Evolutionary conservation across 2,797 vertebrate species (phyloP).

Genomic region (Halcyon leucocephala): DNA sequence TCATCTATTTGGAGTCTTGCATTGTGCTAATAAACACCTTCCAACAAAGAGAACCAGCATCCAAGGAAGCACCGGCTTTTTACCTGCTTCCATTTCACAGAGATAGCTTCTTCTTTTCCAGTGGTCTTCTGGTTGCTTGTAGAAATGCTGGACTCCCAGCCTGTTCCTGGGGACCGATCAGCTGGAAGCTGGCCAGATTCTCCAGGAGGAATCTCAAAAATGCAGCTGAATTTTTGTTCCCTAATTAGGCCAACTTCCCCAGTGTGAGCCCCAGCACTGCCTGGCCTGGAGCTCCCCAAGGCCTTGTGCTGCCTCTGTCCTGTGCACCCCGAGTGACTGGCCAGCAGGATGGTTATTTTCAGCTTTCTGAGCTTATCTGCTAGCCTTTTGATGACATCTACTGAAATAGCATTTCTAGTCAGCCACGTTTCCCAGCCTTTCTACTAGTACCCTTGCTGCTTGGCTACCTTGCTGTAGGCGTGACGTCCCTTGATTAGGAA

Average conservation of each 20-base stretch:
- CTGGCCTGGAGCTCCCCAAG: conserved; percentile 67
- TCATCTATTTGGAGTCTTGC: neutral
- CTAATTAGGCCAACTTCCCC: conserved; percentile 94
- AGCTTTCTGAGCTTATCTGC: conserved; percentile 86
- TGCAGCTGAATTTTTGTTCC: conserved; percentile 90
- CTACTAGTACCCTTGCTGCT: conserved; percentile 62
- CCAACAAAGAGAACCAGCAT: neutral
- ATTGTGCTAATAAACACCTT: neutral
- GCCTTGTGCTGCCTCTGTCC: conserved; percentile 38
- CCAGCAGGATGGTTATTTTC: conserved; percentile 83
- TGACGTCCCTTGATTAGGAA: neutral
- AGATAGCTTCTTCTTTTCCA: neutral
- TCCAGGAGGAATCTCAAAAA: conserved; percentile 84
- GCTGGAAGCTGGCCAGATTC: conserved; percentile 78
- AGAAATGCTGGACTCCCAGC: conserved; percentile 66
- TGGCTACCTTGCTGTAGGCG: neutral
- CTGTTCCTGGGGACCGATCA: conserved; percentile 63
- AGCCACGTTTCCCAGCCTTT: conserved; percentile 85
- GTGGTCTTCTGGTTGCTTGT: conserved; percentile 38
- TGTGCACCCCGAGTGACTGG: conserved; percentile 65
- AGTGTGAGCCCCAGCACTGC: conserved; percentile 66
- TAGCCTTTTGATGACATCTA: conserved; percentile 78
- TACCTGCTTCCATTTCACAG: neutral
- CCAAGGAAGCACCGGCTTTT: neutral
- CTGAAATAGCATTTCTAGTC: conserved; percentile 86